phyloP scores from a whole-genome alignment of 2,113 vertebrate genomes.

The Psammodynastes pulverulentus region DNA sequence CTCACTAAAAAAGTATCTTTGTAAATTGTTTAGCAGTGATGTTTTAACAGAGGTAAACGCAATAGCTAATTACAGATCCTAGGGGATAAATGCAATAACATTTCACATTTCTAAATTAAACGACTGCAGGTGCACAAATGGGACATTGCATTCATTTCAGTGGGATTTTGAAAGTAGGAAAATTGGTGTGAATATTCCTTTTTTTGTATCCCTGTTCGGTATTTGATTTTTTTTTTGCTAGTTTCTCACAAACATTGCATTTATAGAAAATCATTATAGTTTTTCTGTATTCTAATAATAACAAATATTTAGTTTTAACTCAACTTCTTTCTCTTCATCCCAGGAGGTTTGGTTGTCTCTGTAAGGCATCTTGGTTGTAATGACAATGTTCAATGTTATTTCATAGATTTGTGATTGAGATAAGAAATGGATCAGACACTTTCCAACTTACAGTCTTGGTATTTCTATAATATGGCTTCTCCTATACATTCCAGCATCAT shows the following conservation, averaged over 20 bases:
- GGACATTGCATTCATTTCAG: not conserved
- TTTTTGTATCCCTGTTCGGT: conserved; percentile 20
- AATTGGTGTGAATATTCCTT: not conserved
- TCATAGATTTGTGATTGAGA: not conserved
- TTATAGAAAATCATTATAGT: not conserved
- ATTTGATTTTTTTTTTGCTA: not conserved
- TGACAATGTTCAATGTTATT: not conserved
- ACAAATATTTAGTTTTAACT: not conserved
- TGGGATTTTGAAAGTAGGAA: not conserved
- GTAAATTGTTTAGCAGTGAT: not conserved
- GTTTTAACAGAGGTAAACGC: conserved; percentile 41
- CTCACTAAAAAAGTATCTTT: not conserved
- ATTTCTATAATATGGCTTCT: not conserved
- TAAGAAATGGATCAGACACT: not conserved
- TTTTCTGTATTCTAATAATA: not conserved
- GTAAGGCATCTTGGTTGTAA: not conserved
- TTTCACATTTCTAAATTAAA: conserved; percentile 42
- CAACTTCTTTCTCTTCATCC: not conserved
- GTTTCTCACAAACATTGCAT: not conserved
- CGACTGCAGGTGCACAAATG: not conserved
- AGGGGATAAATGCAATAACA: conserved; percentile 45
- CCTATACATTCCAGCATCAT: not conserved
- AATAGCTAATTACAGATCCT: conserved; percentile 34
- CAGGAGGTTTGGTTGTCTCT: not conserved
- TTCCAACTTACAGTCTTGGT: not conserved